Evolutionary conservation across 2,888 invertebrate species (phyloP), one percentile per base, ranked within the genome.

Genomic region (Dexiosoma caninum): DNA sequence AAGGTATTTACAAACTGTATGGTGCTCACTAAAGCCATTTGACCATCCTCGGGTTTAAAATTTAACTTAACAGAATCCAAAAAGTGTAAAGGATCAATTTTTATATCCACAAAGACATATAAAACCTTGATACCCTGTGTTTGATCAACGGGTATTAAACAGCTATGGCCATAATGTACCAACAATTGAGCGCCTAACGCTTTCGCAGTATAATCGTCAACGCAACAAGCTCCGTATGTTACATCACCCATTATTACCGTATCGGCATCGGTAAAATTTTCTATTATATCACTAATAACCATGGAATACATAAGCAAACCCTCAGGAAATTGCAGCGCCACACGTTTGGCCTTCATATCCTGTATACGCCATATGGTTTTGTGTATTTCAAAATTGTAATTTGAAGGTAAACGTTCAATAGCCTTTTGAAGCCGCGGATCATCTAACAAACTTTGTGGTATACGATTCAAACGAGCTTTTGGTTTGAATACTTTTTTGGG

Each of bases 211-310:
- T 94, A 96, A 91, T 99, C 99, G 88, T 99, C 99, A 10, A 99
- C 95, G 89, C 99, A 99, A 89, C 99, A 99, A 0, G 99, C 99
- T 40, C 99, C 99, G 88, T 99, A 99, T 0, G 99, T 99, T 14
- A 99, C 98, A 91, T 99, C 99, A 7, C 98, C 99, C 97, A 99
- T 97, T 81, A 99, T 98, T 57, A 99, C 93, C 0, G 96, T 95
- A 85, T 98, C 98, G 2, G 96, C 97, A 37, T 93, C 93, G 1
- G 97, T 96, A 87, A 97, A 97, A 69, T 93, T 92, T 89, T 97
- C 95, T 84, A 98, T 94, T 82, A 99, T 97, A 89, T 99, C 98
- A 83, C 97, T 95, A 78, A 99, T 94, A 2, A 96, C 95, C 80
- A 97, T 96, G 0, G 99, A 94, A 91, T 96, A 99, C 91, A 99